A percentile compares a stretch with the other conserved stretches of the same genome.
Evolutionary conservation across 1,140 invertebrate species (phyloP).

Genomic region (Ceratina japonica): DNA sequence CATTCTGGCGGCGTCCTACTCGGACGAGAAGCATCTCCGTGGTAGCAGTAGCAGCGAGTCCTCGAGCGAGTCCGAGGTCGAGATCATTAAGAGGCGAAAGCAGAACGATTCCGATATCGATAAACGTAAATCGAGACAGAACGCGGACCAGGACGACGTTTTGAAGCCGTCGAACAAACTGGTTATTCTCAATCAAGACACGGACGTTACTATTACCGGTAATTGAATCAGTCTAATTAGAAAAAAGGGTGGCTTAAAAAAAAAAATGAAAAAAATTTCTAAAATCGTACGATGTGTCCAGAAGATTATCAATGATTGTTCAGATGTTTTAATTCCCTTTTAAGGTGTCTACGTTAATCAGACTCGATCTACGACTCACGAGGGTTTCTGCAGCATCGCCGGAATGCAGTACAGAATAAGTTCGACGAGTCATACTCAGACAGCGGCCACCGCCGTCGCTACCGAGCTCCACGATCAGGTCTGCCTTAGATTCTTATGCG

Average conservation of each 20-base stretch:
- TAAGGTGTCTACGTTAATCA: conserved; percentile 87
- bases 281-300: too few species aligned
- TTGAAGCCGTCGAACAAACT: conserved; percentile 80
- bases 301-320: too few species aligned
- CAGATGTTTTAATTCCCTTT: conserved; percentile 8
- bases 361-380: conserved; percentile 87
- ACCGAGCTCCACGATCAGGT: conserved; percentile 82
- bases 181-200: conserved; percentile 89
- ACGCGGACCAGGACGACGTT: conserved; percentile 73
- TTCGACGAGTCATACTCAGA: conserved; percentile 88
- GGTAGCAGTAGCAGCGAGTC: conserved; percentile 79
- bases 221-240: conserved; percentile 43
- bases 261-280: too few species aligned
- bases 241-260: too few species aligned
- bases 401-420: conserved; percentile 91
- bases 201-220: conserved; percentile 90
- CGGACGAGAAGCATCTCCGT: conserved; percentile 84
- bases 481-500: conserved; percentile 51
- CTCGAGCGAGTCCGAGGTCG: conserved; percentile 78
- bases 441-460: conserved; percentile 87
- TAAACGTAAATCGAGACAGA: conserved; percentile 81
- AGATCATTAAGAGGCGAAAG: conserved; percentile 79
- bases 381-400: conserved; percentile 89
- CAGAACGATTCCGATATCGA: conserved; percentile 80
- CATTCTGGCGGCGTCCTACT: conserved; percentile 93